Evolutionary conservation across 2,113 vertebrate species (phyloP).

Genomic region (Leptodactylus fuscus): DNA sequence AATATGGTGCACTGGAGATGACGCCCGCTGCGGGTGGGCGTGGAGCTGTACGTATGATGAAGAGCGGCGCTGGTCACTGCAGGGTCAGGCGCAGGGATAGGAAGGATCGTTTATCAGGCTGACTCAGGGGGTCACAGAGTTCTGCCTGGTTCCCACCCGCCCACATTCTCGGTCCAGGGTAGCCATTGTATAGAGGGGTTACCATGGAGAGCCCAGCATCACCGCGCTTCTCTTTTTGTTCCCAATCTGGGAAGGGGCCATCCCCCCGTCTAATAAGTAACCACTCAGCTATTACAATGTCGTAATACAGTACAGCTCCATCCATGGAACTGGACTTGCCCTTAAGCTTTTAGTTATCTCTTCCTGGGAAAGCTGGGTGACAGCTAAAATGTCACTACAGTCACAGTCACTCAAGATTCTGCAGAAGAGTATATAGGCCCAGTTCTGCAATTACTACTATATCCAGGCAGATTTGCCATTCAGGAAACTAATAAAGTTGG

Average conservation of each 20-base stretch:
- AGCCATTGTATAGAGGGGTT: slow-evolving; percentile 65
- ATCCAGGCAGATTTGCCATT: no score
- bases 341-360: neutral
- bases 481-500: neutral
- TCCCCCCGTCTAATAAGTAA: slow-evolving; percentile 52
- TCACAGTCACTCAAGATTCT: neutral
- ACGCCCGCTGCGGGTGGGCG: slow-evolving; percentile 10
- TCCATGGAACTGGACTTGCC: neutral
- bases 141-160: slow-evolving; percentile 69
- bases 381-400: neutral
- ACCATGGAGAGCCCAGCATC: slow-evolving; percentile 76
- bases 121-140: slow-evolving; percentile 77
- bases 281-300: slow-evolving; percentile 18
- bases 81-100: slow-evolving; percentile 67
- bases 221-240: slow-evolving; percentile 72
- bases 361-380: neutral
- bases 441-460: no score
- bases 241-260: slow-evolving; percentile 65
- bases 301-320: slow-evolving; percentile 11
- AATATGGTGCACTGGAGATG: slow-evolving; percentile 14
- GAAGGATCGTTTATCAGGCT: slow-evolving; percentile 79
- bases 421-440: no score
- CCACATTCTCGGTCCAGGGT: slow-evolving; percentile 76
- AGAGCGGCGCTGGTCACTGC: slow-evolving; percentile 66
- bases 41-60: slow-evolving; percentile 1